These are phyloP conservation scores for Corythornis cristatus DNA, from an alignment of 2,113 vertebrate species.

Conservation along the genomic window DNA sequence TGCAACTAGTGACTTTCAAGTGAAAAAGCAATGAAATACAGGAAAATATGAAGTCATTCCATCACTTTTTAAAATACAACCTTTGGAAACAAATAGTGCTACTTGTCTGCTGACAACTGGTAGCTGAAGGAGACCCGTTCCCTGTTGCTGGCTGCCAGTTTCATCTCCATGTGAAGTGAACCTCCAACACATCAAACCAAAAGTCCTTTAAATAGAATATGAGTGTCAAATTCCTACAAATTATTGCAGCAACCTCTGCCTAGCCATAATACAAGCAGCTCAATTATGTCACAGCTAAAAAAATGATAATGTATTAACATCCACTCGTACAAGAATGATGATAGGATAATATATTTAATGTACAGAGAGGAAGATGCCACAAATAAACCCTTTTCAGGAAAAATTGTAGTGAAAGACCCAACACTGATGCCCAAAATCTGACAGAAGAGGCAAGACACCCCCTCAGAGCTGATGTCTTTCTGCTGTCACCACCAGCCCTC, in stretches of 20 bases:
- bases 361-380: background rate
- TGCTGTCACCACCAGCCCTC: background rate
- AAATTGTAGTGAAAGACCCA: background rate
- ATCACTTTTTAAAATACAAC: background rate
- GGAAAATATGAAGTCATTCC: background rate
- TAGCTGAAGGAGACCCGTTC: background rate
- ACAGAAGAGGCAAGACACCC: background rate
- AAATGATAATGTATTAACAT: background rate
- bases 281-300: background rate
- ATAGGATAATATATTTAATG: background rate
- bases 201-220: background rate
- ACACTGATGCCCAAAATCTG: background rate
- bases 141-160: background rate
- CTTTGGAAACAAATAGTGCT: background rate
- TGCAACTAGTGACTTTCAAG: background rate
- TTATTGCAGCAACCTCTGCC: background rate
- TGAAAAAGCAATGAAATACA: background rate
- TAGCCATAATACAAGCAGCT: background rate
- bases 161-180: background rate
- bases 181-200: background rate
- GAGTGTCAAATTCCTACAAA: background rate
- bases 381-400: background rate
- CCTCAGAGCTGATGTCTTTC: background rate
- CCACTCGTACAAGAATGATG: background rate
- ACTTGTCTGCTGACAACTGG: background rate